Conservation (phyloP, 2,888 invertebrate species). For the Galeopsomyia nigrocyanea region DNA sequence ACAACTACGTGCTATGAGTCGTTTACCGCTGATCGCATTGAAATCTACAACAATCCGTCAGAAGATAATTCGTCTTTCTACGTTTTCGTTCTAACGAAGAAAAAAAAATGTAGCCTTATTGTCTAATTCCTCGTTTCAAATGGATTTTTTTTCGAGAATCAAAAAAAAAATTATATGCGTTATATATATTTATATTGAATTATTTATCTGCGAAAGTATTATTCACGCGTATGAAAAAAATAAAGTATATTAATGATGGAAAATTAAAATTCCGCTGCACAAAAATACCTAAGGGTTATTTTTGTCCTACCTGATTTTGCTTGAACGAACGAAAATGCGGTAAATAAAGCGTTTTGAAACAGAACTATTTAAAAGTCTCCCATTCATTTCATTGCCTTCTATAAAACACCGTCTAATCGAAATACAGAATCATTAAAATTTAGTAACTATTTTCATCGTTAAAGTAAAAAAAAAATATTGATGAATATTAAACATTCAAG, state of each 20-base stretch:
- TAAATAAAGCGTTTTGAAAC: constrained; percentile 45
- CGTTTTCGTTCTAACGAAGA: too few relatives aligned
- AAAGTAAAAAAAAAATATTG: too few relatives aligned
- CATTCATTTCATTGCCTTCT: constrained; percentile 3
- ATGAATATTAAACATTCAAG: too few relatives aligned
- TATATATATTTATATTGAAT: constrained; percentile 39
- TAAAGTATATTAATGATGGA: constrained; percentile 8
- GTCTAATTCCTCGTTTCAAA: too few relatives aligned
- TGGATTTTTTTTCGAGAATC: constrained; percentile 25
- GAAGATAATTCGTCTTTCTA: too few relatives aligned
- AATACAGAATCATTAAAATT: too few relatives aligned
- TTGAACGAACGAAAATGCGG: constrained; percentile 41
- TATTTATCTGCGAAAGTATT: constrained; percentile 19
- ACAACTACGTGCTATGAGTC: neutral
- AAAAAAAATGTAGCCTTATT: too few relatives aligned
- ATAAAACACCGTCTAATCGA: too few relatives aligned
- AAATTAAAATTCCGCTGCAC: constrained; percentile 38
- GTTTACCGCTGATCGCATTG: constrained; percentile 32
- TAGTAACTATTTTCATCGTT: too few relatives aligned
- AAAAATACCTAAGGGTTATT: constrained; percentile 42
- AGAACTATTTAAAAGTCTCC: constrained; percentile 16
- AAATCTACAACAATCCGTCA: constrained; percentile 27
- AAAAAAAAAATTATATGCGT: constrained; percentile 18
- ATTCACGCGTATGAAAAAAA: constrained; percentile 20
- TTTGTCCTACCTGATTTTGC: constrained; percentile 44